Conservation (phyloP, 2,888 invertebrate species). For the Exephanes ischioxanthus region DNA sequence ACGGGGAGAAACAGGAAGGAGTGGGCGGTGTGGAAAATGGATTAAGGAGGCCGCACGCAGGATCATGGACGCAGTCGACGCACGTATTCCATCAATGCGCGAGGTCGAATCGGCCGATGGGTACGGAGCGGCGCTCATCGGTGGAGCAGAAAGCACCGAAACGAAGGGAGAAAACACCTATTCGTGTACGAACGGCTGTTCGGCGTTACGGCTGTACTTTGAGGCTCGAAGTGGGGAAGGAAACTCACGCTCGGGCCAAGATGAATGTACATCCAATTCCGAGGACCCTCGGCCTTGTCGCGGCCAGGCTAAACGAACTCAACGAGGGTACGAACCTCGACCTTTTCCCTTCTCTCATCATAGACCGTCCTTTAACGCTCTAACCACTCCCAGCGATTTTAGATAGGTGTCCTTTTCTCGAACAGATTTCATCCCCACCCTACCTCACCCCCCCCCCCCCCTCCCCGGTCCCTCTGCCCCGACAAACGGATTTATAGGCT, state of each 20-base stretch:
- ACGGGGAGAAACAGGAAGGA: conserved; percentile 44
- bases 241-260: conserved; percentile 69
- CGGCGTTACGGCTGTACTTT: conserved; percentile 34
- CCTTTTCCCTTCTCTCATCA: conserved; percentile 32
- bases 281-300: conserved; percentile 48
- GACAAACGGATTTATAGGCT: conserved; percentile 54
- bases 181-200: conserved; percentile 66
- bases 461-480: neutral
- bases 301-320: conserved; percentile 57
- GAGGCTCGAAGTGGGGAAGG: conserved; percentile 26
- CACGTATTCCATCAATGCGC: conserved; percentile 81
- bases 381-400: conserved; percentile 68
- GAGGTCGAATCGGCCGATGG: conserved; percentile 72
- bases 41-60: conserved; percentile 36
- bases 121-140: neutral
- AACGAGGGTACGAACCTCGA: conserved; percentile 36
- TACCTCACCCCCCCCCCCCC: too few species aligned
- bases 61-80: conserved; percentile 74
- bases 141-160: conserved; percentile 4
- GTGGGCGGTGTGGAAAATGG: conserved; percentile 34
- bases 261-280: conserved; percentile 77
- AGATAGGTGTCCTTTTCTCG: conserved; percentile 44
- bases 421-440: conserved; percentile 35
- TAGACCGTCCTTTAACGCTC: conserved; percentile 64
- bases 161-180: conserved; percentile 64